These are phyloP conservation scores for Drosophila trapezifrons DNA, from an alignment of 1,140 invertebrate genomes.

Conservation along the genomic window DNA sequence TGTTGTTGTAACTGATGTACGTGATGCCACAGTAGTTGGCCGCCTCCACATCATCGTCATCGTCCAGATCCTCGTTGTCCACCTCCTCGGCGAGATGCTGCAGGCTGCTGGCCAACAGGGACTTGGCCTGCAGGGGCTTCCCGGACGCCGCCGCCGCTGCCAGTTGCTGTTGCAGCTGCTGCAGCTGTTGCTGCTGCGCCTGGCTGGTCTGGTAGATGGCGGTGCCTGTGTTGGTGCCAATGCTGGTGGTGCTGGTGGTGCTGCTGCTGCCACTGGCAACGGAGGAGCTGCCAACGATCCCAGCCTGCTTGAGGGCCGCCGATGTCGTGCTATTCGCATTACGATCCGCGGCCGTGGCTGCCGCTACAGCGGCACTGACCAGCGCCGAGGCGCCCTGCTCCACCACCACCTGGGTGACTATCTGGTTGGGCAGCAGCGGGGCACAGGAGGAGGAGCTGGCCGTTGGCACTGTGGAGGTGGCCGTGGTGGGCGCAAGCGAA, in stretches of 20 bases:
- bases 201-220: conserved; percentile 74
- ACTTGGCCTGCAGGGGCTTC: conserved; percentile 71
- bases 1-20: conserved; percentile 81
- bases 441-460: conserved; percentile 25
- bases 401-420: conserved; percentile 40
- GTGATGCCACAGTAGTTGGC: conserved; percentile 82
- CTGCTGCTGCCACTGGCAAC: conserved; percentile 3
- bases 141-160: conserved; percentile 69
- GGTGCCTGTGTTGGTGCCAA: conserved; percentile 52
- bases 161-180: conserved; percentile 69
- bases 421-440: conserved; percentile 28
- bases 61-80: conserved; percentile 76
- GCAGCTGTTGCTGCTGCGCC: conserved; percentile 75
- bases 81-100: conserved; percentile 82
- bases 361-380: conserved; percentile 64
- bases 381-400: conserved; percentile 50
- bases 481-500: conserved; percentile 66
- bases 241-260: conserved; percentile 14
- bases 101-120: conserved; percentile 71
- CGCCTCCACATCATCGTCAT: conserved; percentile 72
- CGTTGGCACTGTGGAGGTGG: conserved; percentile 54
- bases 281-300: neutral
- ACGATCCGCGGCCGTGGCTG: conserved; percentile 62
- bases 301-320: conserved; percentile 53
- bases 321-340: conserved; percentile 69